Conservation (phyloP, 1,140 invertebrate genomes). For the Megathymus violae region DNA sequence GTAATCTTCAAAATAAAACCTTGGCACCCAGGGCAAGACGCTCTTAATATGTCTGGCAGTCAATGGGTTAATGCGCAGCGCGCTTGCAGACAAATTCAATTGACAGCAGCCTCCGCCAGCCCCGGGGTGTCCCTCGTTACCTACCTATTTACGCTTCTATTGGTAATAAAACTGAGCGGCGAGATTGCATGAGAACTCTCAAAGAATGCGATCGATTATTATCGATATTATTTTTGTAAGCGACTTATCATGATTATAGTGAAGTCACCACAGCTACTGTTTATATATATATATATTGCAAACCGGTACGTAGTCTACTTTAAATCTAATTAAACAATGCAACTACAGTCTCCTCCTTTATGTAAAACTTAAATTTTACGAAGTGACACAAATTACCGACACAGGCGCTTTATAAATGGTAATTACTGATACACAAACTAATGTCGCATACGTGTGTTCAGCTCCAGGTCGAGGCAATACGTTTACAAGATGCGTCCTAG, state of each 20-base stretch:
- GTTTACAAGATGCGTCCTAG: slow-evolving; percentile 73
- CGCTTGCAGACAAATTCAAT: slow-evolving; percentile 82
- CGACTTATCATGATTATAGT: no score
- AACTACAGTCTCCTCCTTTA: no score
- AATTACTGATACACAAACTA: slow-evolving; percentile 50
- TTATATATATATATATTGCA: no score
- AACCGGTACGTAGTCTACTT: no score
- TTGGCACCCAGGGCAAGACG: no score
- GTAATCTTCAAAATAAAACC: no score
- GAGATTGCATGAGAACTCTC: slow-evolving; percentile 65
- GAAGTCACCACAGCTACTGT: no score
- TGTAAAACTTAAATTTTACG: background rate
- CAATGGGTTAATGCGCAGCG: slow-evolving; percentile 68
- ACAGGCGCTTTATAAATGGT: slow-evolving; percentile 12
- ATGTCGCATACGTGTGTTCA: slow-evolving; percentile 66
- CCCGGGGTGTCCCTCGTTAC: slow-evolving; percentile 65
- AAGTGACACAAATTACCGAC: slow-evolving; percentile 32
- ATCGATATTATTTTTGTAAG: slow-evolving; percentile 63
- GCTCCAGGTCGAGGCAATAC: slow-evolving; percentile 68
- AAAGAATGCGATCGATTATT: slow-evolving; percentile 60
- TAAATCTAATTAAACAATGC: no score
- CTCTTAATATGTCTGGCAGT: no score
- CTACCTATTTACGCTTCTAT: slow-evolving; percentile 74
- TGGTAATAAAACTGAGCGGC: slow-evolving; percentile 69
- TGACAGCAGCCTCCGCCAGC: slow-evolving; percentile 70